These are phyloP conservation scores for Sipha flava DNA, from an alignment of 1,140 invertebrate species.

Conservation along the genomic window DNA sequence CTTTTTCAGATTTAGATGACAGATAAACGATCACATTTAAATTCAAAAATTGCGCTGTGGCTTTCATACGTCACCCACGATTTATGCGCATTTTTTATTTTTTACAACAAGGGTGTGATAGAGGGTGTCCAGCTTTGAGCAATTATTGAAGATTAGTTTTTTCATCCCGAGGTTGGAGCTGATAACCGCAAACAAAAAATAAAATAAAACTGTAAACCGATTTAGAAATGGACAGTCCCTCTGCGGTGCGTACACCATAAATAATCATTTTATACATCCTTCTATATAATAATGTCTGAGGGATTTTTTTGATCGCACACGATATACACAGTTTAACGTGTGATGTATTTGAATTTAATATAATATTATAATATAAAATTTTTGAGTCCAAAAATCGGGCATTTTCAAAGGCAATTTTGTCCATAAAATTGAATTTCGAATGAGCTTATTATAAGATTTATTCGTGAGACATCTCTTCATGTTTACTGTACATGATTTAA, in stretches of 20 bases:
- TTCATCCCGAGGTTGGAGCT: constrained; percentile 7
- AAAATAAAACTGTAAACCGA: constrained; percentile 30
- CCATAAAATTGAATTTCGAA: neutral
- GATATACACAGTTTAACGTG: neutral
- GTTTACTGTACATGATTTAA: too few species aligned
- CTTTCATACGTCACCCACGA: constrained; percentile 26
- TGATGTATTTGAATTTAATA: neutral
- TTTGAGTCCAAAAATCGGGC: neutral
- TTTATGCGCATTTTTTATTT: constrained; percentile 31
- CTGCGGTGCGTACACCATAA: constrained; percentile 9
- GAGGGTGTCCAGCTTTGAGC: constrained; percentile 32
- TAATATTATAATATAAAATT: neutral
- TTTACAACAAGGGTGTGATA: constrained; percentile 31
- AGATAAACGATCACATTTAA: constrained; percentile 28
- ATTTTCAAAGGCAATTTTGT: neutral
- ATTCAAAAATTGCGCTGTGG: constrained; percentile 23
- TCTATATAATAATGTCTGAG: constrained; percentile 14
- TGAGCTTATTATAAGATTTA: neutral
- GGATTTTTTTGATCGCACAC: neutral
- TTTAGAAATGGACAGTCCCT: constrained; percentile 22
- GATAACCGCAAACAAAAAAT: constrained; percentile 29
- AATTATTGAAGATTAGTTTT: constrained; percentile 33
- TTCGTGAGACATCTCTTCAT: too few species aligned
- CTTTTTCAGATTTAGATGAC: constrained; percentile 24
- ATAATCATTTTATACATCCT: constrained; percentile 16